These are phyloP conservation scores for Tangara arthus DNA, from an alignment of 2,797 vertebrate species.

Conservation along the genomic window DNA sequence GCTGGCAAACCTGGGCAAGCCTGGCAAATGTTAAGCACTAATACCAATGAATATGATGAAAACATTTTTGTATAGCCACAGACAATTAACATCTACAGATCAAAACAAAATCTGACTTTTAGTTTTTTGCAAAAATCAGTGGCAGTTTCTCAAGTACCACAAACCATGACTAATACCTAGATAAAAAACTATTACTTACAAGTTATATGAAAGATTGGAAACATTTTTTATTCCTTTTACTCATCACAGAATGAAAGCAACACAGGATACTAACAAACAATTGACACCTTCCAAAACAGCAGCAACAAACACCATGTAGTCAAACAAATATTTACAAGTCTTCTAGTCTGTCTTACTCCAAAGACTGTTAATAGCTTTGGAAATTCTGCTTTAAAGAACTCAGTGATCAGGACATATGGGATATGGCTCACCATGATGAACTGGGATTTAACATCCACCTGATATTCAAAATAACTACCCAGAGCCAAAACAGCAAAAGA, in stretches of 20 bases:
- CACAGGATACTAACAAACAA: neutral
- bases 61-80: neutral
- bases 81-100: neutral
- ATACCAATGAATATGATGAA: fast-evolving
- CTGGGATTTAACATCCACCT: neutral
- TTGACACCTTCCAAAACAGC: neutral
- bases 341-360: neutral
- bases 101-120: neutral
- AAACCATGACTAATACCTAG: neutral
- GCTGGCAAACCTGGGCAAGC: neutral
- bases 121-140: neutral
- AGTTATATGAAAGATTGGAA: neutral
- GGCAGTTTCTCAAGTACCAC: neutral
- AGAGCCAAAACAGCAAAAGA: neutral
- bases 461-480: neutral
- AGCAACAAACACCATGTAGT: fast-evolving
- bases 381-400: neutral
- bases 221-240: neutral
- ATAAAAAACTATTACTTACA: neutral
- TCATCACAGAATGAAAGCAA: neutral
- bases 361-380: neutral
- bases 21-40: neutral
- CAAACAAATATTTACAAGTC: neutral
- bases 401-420: fast-evolving
- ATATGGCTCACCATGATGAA: neutral